These are phyloP conservation scores for Dysidea cf. avara DNA, from an alignment of 37 sponge, comb jelly and placozoan species.

Conservation along the genomic window DNA sequence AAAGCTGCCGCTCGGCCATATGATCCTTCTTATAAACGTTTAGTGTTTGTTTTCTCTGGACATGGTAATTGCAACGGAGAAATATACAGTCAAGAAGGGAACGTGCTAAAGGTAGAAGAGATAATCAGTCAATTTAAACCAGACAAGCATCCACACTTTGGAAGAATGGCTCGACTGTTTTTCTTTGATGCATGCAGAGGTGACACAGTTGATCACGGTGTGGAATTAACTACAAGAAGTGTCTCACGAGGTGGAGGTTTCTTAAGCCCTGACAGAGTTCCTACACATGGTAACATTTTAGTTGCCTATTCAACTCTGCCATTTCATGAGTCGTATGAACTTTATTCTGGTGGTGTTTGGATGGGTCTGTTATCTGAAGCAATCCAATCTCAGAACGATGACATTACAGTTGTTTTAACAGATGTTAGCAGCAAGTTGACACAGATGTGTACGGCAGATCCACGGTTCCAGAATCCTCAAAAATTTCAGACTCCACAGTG, in stretches of 20 bases:
- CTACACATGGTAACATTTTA: not conserved
- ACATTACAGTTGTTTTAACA: too few species aligned
- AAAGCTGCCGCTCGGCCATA: not conserved
- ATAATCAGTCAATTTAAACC: slow-evolving; percentile 16
- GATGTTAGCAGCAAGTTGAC: too few species aligned
- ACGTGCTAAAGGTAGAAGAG: not conserved
- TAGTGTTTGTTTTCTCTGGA: slow-evolving; percentile 55
- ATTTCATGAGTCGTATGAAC: not conserved
- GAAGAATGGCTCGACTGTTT: slow-evolving; percentile 3
- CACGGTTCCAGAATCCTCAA: not conserved
- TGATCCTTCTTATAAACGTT: slow-evolving; percentile 21
- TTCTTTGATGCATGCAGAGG: slow-evolving; percentile 11
- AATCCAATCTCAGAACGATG: too few species aligned
- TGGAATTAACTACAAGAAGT: slow-evolving; percentile 7
- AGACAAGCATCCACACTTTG: not conserved
- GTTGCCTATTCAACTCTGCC: slow-evolving; percentile 3
- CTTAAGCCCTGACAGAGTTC: too few species aligned
- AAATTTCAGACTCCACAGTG: too few species aligned
- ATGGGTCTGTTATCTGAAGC: too few species aligned
- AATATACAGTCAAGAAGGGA: not conserved
- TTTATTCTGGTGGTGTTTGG: not conserved
- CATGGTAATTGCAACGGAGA: slow-evolving; percentile 2
- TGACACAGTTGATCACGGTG: too few species aligned
- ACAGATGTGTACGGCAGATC: too few species aligned
- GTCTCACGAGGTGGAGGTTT: too few species aligned